These are phyloP conservation scores for Drosophila miranda DNA, from an alignment of 1,140 invertebrate genomes.

Conservation along the genomic window DNA sequence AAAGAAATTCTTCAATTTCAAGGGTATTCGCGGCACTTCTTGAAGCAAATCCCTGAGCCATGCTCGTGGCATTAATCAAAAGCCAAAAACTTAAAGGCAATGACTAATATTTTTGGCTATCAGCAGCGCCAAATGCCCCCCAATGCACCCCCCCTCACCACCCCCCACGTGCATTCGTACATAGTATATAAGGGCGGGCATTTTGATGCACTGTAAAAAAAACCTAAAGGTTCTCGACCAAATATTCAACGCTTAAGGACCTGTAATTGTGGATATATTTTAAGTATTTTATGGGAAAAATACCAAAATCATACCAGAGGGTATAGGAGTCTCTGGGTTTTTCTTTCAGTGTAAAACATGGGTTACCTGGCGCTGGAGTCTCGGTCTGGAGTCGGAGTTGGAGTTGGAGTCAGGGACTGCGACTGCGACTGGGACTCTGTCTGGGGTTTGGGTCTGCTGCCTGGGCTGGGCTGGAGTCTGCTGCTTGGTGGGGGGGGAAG, in stretches of 20 bases:
- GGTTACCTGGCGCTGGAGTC: constrained; percentile 42
- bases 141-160: not conserved
- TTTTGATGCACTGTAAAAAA: not conserved
- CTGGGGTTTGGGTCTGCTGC: constrained; percentile 24
- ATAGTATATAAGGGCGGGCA: constrained; percentile 16
- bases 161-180: constrained; percentile 22
- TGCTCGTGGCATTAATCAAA: constrained; percentile 40
- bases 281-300: too few species aligned
- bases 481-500: constrained; percentile 6
- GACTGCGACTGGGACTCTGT: not conserved
- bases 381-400: constrained; percentile 6
- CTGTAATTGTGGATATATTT: too few species aligned
- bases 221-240: too few species aligned
- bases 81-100: constrained; percentile 63
- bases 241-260: too few species aligned
- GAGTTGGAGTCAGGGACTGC: not conserved
- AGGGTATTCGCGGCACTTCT: too few species aligned
- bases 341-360: constrained; percentile 32
- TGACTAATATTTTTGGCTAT: constrained; percentile 72
- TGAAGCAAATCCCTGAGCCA: constrained; percentile 15
- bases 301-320: too few species aligned
- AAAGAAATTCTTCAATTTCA: too few species aligned
- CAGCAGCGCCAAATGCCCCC: constrained; percentile 57
- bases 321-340: too few species aligned
- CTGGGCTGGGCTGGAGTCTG: constrained; percentile 6